Evolutionary conservation across 2,113 vertebrate genomes (phyloP), one percentile per base, ranked within the genome.

Genomic region (Cyphomyrus discorhynchus): DNA sequence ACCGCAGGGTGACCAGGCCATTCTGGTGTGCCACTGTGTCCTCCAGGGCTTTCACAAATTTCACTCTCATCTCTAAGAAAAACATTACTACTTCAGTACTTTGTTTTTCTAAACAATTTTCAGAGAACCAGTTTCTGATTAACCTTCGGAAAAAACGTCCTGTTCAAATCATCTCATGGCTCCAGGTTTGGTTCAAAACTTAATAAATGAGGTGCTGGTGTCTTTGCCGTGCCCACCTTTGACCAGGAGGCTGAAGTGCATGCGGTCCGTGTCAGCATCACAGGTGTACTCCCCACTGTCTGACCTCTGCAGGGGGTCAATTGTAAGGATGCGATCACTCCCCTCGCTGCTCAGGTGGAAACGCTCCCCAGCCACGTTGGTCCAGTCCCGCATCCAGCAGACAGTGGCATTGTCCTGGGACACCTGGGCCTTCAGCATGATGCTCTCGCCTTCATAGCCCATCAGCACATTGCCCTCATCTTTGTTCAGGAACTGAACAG

Each of bases 231-330:
- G 3, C 87, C 83, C 46, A 97, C 97, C 97, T 96, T 96, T 97
- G 13, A 98, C 97, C 0, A 88, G 92, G 82, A 98, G 94, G 0
- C 93, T 96, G 92, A 97, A 97, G 89, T 95, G 93, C 82, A 97
- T 93, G 91, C 96, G 95, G 15, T 98, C 97, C 0, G 95, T 96
- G 87, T 93, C 93, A 0, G 95, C 95, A 2, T 97, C 96, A 0
- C 97, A 97, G 21, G 95, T 96, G 93, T 97, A 98, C 91, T 95
- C 95, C 47, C 97, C 97, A 0, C 95, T 92, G n/a, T 98, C 97
- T 0, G 93, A 94, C 46, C 94, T 94, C 88, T 96, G 95, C 0
- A 92, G 87, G 52, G 96, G 96, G 46, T 95, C 93, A 4, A 98
- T 97, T 90, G 95, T 97, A 24, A 98, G 94, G 42, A 94, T 95